Conservation (phyloP, 30 jellyfish, hydroid and myxozoan species). For the Sanderia malayensis region DNA sequence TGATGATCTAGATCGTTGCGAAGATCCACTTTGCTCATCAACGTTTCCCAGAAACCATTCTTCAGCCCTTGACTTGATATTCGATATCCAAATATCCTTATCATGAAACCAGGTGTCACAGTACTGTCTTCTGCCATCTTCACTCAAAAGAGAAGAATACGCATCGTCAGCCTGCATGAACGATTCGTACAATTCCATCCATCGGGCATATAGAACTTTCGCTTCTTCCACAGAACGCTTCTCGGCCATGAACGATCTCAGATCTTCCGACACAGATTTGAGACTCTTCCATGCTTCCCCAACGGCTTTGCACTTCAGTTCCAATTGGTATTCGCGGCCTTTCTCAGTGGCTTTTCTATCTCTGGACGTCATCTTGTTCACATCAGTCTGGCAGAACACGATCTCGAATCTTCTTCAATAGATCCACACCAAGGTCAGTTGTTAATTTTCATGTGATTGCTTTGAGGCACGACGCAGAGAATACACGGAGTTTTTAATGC, state of each 20-base stretch:
- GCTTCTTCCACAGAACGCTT: slow-evolving; percentile 16
- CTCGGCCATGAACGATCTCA: slow-evolving; percentile 13
- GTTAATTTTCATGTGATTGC: slow-evolving; percentile 21
- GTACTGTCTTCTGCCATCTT: slow-evolving; percentile 23
- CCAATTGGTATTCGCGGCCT: slow-evolving; percentile 36
- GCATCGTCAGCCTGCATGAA: slow-evolving; percentile 41
- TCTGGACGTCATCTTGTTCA: slow-evolving; percentile 36
- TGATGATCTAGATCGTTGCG: slow-evolving; percentile 21
- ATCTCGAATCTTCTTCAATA: slow-evolving; percentile 22
- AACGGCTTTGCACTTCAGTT: slow-evolving; percentile 15
- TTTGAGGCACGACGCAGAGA: not conserved
- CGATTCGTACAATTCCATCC: slow-evolving; percentile 28
- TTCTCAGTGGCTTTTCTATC: slow-evolving; percentile 24
- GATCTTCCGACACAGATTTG: slow-evolving; percentile 17
- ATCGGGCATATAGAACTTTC: slow-evolving; percentile 12
- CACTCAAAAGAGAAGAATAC: slow-evolving; percentile 25
- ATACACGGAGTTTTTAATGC: not conserved
- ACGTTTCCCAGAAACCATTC: slow-evolving; percentile 25
- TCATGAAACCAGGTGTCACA: slow-evolving; percentile 35
- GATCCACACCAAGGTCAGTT: slow-evolving; percentile 40
- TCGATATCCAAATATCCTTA: not conserved
- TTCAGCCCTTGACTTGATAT: slow-evolving; percentile 29
- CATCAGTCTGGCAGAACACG: slow-evolving; percentile 9
- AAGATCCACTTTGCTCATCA: slow-evolving; percentile 31
- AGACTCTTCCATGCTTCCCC: slow-evolving; percentile 44